These are phyloP conservation scores for Cichlasoma orientale DNA, from an alignment of 2,797 vertebrate species.

Conservation along the genomic window DNA sequence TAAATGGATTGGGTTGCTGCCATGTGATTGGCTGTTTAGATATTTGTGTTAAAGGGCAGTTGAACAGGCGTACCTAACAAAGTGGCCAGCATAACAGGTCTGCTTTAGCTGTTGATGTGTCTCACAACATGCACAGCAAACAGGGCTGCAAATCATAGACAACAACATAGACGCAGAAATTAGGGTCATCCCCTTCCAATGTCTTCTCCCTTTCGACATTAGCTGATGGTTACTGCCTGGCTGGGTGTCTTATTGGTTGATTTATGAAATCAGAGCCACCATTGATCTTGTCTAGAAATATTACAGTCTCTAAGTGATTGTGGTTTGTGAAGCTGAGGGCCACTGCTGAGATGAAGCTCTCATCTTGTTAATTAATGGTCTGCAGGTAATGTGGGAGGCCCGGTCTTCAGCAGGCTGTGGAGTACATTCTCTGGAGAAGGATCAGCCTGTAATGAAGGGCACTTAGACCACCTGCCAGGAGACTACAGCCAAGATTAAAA, in stretches of 20 bases:
- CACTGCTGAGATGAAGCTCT: constrained; percentile 47
- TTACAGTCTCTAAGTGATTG: constrained; percentile 55
- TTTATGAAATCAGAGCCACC: constrained; percentile 45
- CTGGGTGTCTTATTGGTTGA: constrained; percentile 53
- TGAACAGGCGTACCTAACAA: not conserved
- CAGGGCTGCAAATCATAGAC: constrained; percentile 4
- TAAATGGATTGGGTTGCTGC: not conserved
- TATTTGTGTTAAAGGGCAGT: not conserved
- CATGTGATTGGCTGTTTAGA: constrained; percentile 45
- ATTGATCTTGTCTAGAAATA: constrained; percentile 60
- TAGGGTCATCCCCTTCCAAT: constrained; percentile 36
- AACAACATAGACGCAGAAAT: constrained; percentile 1
- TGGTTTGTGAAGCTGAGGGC: constrained; percentile 52
- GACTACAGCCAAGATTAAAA: constrained; percentile 65
- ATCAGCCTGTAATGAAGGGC: constrained; percentile 65
- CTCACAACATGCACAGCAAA: not conserved
- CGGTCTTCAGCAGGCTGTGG: constrained; percentile 40
- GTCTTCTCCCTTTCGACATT: constrained; percentile 58
- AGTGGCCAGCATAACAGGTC: not conserved
- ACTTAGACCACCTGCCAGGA: constrained; percentile 68
- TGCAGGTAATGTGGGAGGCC: constrained; percentile 64
- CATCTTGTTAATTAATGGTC: constrained; percentile 72
- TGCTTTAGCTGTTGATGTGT: not conserved
- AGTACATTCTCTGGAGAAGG: constrained; percentile 61
- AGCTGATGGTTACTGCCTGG: constrained; percentile 35